phyloP scores from a whole-genome alignment of 2,113 vertebrate species.

The Aviceda subcristata region DNA sequence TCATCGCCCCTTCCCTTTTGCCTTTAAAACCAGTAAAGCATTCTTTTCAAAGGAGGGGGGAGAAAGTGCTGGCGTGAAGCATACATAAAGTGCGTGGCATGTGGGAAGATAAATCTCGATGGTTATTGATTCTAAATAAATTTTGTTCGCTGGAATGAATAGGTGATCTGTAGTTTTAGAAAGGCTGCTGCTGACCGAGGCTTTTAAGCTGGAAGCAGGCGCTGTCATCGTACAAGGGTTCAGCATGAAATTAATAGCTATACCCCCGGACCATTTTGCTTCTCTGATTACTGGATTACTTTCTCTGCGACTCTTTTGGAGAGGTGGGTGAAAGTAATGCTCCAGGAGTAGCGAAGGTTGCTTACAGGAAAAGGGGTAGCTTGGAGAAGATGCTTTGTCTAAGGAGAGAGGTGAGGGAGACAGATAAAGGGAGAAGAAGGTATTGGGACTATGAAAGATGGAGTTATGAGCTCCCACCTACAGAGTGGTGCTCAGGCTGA shows the following conservation, averaged over 20 bases:
- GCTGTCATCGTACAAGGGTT: background rate
- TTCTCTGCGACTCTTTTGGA: background rate
- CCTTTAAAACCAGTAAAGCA: background rate
- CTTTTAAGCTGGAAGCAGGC: background rate
- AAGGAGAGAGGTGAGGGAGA: background rate
- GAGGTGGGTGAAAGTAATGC: background rate
- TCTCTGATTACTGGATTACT: background rate
- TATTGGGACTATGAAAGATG: background rate
- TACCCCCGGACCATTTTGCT: background rate
- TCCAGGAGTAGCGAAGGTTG: background rate
- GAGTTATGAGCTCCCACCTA: background rate
- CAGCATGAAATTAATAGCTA: background rate
- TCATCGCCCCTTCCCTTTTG: background rate
- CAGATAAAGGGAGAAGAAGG: background rate
- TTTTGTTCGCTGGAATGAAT: background rate
- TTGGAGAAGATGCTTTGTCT: background rate
- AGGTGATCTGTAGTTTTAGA: background rate
- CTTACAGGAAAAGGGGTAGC: background rate
- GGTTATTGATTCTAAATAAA: background rate
- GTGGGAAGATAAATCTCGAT: background rate
- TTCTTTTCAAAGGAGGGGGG: background rate
- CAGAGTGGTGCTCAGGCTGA: background rate
- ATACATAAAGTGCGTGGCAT: background rate
- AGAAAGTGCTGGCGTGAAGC: background rate
- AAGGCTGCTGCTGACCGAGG: background rate